A percentile compares a stretch with the other conserved stretches of the same genome.
These are phyloP conservation scores for Gymnothorax javanicus DNA, from an alignment of 2,797 vertebrate species.

Conservation along the genomic window DNA sequence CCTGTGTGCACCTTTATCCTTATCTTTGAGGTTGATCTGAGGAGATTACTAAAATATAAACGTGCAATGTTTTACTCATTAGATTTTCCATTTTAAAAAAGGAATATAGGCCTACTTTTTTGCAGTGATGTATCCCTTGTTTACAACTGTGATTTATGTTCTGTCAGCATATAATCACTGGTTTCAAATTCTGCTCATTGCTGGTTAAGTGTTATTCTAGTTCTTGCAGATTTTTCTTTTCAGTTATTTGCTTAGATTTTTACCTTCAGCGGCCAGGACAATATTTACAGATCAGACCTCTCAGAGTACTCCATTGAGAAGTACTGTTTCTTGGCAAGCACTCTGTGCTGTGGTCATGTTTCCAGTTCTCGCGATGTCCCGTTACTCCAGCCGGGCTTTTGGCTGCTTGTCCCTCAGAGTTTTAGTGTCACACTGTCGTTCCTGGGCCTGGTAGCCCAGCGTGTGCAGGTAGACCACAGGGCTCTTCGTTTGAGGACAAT, in stretches of 20 bases:
- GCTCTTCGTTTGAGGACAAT: slow-evolving; percentile 33
- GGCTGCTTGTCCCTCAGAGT: slow-evolving; percentile 51
- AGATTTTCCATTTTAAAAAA: not conserved
- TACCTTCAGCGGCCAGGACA: slow-evolving; percentile 18
- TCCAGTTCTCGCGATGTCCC: slow-evolving; percentile 68
- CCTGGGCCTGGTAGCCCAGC: slow-evolving; percentile 52
- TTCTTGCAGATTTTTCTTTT: not conserved
- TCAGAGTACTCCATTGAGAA: slow-evolving; percentile 31
- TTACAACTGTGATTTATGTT: slow-evolving; percentile 4
- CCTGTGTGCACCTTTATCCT: not conserved
- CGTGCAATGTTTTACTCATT: not conserved
- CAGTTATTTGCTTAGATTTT: slow-evolving; percentile 22
- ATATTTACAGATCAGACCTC: slow-evolving; percentile 28
- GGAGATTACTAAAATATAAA: not conserved
- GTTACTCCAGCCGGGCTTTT: slow-evolving; percentile 44
- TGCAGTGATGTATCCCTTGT: not conserved
- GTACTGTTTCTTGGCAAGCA: slow-evolving; percentile 60
- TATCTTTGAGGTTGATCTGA: not conserved
- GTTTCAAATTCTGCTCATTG: not conserved
- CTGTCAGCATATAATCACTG: not conserved
- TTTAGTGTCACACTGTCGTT: slow-evolving; percentile 65
- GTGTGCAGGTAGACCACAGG: slow-evolving; percentile 5
- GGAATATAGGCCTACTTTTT: not conserved
- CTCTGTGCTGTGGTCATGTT: slow-evolving; percentile 58
- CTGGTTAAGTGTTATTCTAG: not conserved